Conservation (phyloP, 1,140 invertebrate species). For the Camponotus vicinus region DNA sequence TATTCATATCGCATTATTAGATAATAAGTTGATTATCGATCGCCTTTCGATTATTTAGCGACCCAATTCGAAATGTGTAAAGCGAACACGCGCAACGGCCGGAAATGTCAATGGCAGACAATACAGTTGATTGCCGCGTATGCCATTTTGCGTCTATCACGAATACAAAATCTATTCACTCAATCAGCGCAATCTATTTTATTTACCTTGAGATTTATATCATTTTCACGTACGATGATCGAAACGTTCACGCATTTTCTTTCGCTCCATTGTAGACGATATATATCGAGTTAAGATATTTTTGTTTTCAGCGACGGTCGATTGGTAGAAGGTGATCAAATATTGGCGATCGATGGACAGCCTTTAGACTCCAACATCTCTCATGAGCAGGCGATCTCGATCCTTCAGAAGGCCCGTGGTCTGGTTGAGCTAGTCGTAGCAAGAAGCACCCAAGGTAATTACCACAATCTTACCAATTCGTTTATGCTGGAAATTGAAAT, state of each 20-base stretch:
- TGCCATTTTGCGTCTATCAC: slow-evolving; percentile 35
- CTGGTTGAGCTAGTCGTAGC: slow-evolving; percentile 92
- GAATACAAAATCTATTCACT: slow-evolving; percentile 25
- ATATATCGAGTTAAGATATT: slow-evolving; percentile 13
- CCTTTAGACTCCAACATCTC: slow-evolving; percentile 94
- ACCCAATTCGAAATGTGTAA: slow-evolving; percentile 43
- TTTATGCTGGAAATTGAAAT: neutral
- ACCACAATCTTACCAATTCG: slow-evolving; percentile 24
- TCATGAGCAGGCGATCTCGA: slow-evolving; percentile 94
- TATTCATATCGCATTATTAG: slow-evolving; percentile 55
- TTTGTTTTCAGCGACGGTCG: slow-evolving; percentile 91
- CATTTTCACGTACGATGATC: slow-evolving; percentile 16
- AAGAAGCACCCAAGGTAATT: slow-evolving; percentile 86
- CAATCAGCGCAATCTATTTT: slow-evolving; percentile 17
- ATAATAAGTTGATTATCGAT: slow-evolving; percentile 52
- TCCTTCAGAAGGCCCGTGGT: slow-evolving; percentile 93
- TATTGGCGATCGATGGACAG: slow-evolving; percentile 95
- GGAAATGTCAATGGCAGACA: slow-evolving; percentile 51
- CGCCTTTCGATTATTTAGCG: slow-evolving; percentile 44
- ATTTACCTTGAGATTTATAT: neutral
- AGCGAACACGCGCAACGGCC: slow-evolving; percentile 4
- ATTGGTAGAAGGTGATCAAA: slow-evolving; percentile 94
- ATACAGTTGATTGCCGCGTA: slow-evolving; percentile 8
- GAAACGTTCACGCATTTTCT: neutral
- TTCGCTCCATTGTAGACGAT: neutral